Evolutionary conservation across 1,140 invertebrate species (phyloP), one percentile per base, ranked within the genome.

Genomic region (Caenorhabditis latens): DNA sequence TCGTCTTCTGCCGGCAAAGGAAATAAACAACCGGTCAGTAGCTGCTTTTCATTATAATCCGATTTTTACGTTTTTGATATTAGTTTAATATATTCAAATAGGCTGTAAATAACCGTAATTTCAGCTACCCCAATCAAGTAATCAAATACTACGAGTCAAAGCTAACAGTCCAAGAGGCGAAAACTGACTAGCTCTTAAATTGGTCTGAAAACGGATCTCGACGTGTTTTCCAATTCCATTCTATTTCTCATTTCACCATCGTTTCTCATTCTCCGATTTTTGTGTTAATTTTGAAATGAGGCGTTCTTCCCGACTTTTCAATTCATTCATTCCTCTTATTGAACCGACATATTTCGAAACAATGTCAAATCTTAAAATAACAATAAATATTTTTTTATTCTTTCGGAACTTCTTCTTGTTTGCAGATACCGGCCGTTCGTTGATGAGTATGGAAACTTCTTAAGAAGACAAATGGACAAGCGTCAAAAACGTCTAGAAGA

Each of bases 361-460:
- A 21, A 7, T 63, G 7, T 63, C 8, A 32, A 63, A 32, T 21
- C n/a, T n/a, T 9, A n/a, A 24, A 63, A 32, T 0, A 63, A 63
- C 21, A 63, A 63, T 63, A 63, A 63, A 63, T 63, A 13, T 14
- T 24, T 63, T 63, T 32, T 58, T 6, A 63, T 2, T 63, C 32
- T 24, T 40, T 14, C 11, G 32, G 32, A 14, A n/a, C 16, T 21
- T 21, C 14, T 71, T 48, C 6, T 48, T 9, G n/a, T 79, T 71
- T 71, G 11, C 71, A 79, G 71, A 14, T 79, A 50, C n/a, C 71
- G 71, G 4, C 71, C 71, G 43, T 79, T 79, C 46, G 71, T 79
- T 4, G 71, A 79, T 24, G 46, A 48, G 11, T 79, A 79, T 13
- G 71, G 71, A 4, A n/a, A 2, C 11, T 79, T 79, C 24, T 11